Base-by-base conservation (phyloP, 2,888 invertebrate species). In the Conistra vaccinii region DNA sequence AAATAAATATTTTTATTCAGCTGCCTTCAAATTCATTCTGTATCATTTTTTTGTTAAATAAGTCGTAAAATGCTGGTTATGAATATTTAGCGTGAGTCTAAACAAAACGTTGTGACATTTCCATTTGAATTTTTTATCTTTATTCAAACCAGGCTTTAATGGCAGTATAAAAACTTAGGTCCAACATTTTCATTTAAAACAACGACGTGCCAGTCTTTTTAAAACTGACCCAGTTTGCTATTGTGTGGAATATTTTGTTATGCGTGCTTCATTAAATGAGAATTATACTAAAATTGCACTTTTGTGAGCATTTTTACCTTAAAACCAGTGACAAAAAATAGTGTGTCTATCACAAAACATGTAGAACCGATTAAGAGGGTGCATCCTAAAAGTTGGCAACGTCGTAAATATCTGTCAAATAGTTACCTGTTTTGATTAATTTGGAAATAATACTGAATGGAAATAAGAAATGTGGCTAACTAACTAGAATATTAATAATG, bases 141-240 rank as follows among this genome's bases (percentile, higher is more conserved):
- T 78, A 73, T 82, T 85, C 70, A 85, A 69, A 72, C 78, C 78
- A 51, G 61, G 42, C 66, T 82, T 82, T 82, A 72, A 85, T 82
- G 69, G 72, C 48, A 35, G 78, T 67, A 85, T 82, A 61, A 85
- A 80, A 82, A 83, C 71, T 85, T 71, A 85, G 71, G 82, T 77
- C 57, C 62, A 72, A 82, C 55, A 45, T 70, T 83, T 82, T 85
- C 67, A 85, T 85, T 85, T 70, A 60, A 69, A 71, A 83, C 58
- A 81, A 76, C 51, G 71, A 65, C 29, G 58, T 60, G 58, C 69
- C 32, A 45, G 69, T 72, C 48, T 82, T 82, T 85, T 67, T 39
- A 26, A 68, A 78, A 61, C 58, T 76, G 85, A 63, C 69, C 85
- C 61, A 76, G 20, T 85, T 76, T 71, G 29, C 23, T 39, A 63